Percentiles rank a stretch among this genome's conserved stretches.
These are phyloP conservation scores for Nymphalis io DNA, from an alignment of 1,140 invertebrate species.

Conservation along the genomic window DNA sequence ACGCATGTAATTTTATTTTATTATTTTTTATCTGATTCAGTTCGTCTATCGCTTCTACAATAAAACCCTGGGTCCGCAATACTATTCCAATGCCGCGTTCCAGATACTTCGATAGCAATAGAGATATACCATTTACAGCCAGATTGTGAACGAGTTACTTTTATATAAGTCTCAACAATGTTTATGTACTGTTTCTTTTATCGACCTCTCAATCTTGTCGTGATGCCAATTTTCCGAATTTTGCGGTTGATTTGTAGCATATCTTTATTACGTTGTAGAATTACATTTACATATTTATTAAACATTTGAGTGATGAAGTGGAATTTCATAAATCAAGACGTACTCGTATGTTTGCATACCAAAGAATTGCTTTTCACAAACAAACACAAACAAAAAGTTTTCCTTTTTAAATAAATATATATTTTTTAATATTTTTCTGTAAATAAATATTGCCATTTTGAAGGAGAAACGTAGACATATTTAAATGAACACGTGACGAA, in stretches of 20 bases:
- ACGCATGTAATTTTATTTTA: not conserved
- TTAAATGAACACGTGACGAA: too few relatives aligned
- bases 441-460: too few relatives aligned
- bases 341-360: too few relatives aligned
- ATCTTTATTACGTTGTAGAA: not conserved
- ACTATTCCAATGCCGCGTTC: not conserved
- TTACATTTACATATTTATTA: not conserved
- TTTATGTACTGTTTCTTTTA: slow-evolving; percentile 2
- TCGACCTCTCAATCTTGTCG: slow-evolving; percentile 1
- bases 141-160: slow-evolving; percentile 5
- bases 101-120: not conserved
- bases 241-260: slow-evolving; percentile 7
- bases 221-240: slow-evolving; percentile 8
- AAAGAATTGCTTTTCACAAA: too few relatives aligned
- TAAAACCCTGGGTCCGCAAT: not conserved
- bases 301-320: too few relatives aligned
- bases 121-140: slow-evolving; percentile 6
- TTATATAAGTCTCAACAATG: not conserved
- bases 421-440: too few relatives aligned
- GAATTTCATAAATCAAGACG: too few relatives aligned
- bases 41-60: slow-evolving; percentile 5
- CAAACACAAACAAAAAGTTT: too few relatives aligned
- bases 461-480: too few relatives aligned
- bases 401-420: too few relatives aligned
- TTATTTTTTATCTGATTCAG: slow-evolving; percentile 7